phyloP scores from a whole-genome alignment of 2,113 vertebrate genomes.

The Brachypodius melanocephalos region DNA sequence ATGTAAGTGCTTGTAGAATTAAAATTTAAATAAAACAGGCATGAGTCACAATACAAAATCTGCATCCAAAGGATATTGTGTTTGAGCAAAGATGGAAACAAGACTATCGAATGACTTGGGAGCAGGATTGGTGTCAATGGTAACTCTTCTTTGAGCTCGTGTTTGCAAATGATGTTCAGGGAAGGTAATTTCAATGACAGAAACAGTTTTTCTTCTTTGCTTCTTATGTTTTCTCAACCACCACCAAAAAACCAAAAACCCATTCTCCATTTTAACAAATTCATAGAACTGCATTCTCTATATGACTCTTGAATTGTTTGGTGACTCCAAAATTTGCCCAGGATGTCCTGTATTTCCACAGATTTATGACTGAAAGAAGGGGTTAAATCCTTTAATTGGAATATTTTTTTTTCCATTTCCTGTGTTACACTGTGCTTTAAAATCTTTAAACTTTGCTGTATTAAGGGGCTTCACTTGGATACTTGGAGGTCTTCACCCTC shows the following conservation, averaged over 20 bases:
- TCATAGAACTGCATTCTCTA: neutral
- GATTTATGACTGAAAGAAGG: neutral
- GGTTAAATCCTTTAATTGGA: neutral
- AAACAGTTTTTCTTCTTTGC: neutral
- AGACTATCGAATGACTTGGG: neutral
- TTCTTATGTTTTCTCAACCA: neutral
- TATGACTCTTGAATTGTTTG: neutral
- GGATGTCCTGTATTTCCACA: neutral
- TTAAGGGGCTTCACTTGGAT: neutral
- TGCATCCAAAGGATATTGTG: neutral
- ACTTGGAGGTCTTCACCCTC: neutral
- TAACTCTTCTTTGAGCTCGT: neutral
- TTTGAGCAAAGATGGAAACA: neutral
- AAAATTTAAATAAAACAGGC: neutral
- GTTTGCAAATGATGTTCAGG: neutral
- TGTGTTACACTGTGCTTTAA: neutral
- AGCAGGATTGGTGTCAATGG: neutral
- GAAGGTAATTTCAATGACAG: neutral
- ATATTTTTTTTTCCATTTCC: neutral
- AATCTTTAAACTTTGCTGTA: neutral
- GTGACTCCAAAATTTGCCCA: neutral
- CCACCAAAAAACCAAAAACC: rapidly evolving
- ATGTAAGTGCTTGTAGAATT: neutral
- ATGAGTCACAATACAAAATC: neutral
- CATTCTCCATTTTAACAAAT: neutral